These are phyloP conservation scores for Rhamphomyia laevipes DNA, from an alignment of 2,888 invertebrate genomes.

Conservation along the genomic window DNA sequence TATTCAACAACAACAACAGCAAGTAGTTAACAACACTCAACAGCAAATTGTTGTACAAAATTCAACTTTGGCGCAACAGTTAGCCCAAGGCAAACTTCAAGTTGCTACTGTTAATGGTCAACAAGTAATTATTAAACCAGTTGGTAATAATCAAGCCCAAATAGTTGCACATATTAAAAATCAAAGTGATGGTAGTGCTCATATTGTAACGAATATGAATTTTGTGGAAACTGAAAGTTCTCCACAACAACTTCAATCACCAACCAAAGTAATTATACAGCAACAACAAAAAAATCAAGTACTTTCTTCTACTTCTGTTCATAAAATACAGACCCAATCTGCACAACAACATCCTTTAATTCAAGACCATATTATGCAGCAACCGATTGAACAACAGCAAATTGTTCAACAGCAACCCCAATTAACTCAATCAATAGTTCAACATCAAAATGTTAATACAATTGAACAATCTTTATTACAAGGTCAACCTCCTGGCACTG, in stretches of 20 bases:
- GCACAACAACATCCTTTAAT: constrained; percentile 15
- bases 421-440: constrained; percentile 13
- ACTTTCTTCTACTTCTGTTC: constrained; percentile 11
- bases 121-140: constrained; percentile 68
- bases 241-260: constrained; percentile 7
- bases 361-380: constrained; percentile 17
- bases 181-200: constrained; percentile 40
- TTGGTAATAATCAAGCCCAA: constrained; percentile 67
- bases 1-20: constrained; percentile 20
- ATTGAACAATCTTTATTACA: constrained; percentile 62
- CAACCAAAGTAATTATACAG: constrained; percentile 13
- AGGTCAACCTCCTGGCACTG: constrained; percentile 74
- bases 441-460: constrained; percentile 26
- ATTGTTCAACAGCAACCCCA: constrained; percentile 12
- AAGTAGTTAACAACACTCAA: constrained; percentile 19
- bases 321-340: constrained; percentile 12
- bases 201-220: constrained; percentile 33
- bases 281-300: constrained; percentile 18
- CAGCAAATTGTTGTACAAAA: constrained; percentile 52
- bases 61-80: constrained; percentile 64
- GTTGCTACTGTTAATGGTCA: constrained; percentile 76
- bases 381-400: constrained; percentile 16
- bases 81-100: constrained; percentile 72
- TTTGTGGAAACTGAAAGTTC: constrained; percentile 15
- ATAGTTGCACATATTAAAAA: constrained; percentile 62